Percentiles rank a stretch among this genome's conserved stretches.
phyloP scores from a whole-genome alignment of 2,797 vertebrate species.

The Eulemur rubriventer region DNA sequence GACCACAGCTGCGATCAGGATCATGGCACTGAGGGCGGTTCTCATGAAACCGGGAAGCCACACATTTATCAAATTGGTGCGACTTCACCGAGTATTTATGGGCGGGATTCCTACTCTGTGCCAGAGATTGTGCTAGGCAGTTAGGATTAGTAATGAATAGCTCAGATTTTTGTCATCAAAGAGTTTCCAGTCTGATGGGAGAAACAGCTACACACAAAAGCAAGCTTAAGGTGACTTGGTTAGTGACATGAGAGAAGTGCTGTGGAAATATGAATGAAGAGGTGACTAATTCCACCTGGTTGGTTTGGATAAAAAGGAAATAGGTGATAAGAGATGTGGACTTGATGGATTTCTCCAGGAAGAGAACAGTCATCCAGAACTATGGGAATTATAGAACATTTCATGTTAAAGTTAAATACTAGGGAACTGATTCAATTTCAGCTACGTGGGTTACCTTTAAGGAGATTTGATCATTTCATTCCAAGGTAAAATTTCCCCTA shows the following conservation, averaged over 20 bases:
- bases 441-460: not conserved
- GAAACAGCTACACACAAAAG: not conserved
- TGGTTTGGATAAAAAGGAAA: not conserved
- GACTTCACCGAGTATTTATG: not conserved
- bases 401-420: not conserved
- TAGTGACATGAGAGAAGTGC: not conserved
- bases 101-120: not conserved
- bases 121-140: not conserved
- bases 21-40: not conserved
- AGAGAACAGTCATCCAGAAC: not conserved
- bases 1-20: not conserved
- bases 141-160: not conserved
- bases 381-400: conserved; percentile 19
- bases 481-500: not conserved
- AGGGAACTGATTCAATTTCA: not conserved
- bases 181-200: not conserved
- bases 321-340: not conserved
- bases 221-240: not conserved
- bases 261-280: not conserved
- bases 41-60: not conserved
- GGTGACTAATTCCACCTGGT: not conserved
- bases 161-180: not conserved
- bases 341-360: not conserved
- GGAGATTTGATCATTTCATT: conserved; percentile 45
- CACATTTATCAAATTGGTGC: not conserved